Evolutionary conservation across 2,797 vertebrate species (phyloP).

Genomic region (Eulemur rubriventer): DNA sequence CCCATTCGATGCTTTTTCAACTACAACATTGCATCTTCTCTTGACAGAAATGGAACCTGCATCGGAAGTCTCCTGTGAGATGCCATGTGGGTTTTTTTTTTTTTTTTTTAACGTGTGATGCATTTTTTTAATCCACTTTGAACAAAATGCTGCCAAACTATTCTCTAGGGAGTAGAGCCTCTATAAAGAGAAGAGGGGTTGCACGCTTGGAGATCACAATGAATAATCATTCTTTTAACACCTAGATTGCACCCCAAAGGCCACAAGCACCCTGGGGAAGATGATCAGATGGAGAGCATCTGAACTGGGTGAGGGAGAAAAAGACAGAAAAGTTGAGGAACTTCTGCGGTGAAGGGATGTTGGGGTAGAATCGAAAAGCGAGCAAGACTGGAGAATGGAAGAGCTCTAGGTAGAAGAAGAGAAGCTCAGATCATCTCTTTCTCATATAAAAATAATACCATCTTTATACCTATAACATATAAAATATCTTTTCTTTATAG

Average conservation of each 20-base stretch:
- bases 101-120: conserved; percentile 62
- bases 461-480: not conserved
- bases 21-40: not conserved
- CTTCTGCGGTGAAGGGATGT: not conserved
- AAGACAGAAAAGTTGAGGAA: not conserved
- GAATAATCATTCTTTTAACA: conserved; percentile 78
- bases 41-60: conserved; percentile 68
- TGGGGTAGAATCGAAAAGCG: not conserved
- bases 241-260: conserved; percentile 68
- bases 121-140: conserved; percentile 73
- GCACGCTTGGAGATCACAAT: conserved; percentile 66
- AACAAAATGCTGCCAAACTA: conserved; percentile 68
- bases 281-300: conserved; percentile 59
- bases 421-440: not conserved
- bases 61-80: conserved; percentile 59
- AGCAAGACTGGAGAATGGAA: not conserved
- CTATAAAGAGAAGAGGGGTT: conserved; percentile 47
- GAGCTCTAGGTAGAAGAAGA: not conserved
- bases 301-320: not conserved
- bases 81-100: conserved; percentile 1
- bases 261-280: conserved; percentile 36
- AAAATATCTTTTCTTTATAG: not conserved
- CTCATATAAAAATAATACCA: not conserved
- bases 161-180: conserved; percentile 67
- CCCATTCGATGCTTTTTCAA: not conserved